Evolutionary conservation across 2,113 vertebrate genomes (phyloP).

Genomic region (Colaptes auratus): DNA sequence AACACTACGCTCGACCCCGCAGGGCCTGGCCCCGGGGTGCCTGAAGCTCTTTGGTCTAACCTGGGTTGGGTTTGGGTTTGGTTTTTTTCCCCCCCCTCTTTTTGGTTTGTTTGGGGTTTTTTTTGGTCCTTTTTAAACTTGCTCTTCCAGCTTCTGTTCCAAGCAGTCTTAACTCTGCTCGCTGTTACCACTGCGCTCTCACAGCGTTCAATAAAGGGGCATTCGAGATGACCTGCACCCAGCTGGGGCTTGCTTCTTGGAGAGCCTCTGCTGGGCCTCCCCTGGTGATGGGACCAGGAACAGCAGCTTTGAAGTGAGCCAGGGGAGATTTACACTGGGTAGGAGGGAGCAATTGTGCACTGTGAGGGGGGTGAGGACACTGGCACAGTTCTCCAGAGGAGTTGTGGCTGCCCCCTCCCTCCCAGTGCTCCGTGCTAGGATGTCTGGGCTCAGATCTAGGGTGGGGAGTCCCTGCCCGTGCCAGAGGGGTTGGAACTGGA

Average conservation of each 20-base stretch:
- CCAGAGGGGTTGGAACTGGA: too few species aligned
- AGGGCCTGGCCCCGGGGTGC: slow-evolving; percentile 4
- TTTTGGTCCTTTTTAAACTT: slow-evolving; percentile 3
- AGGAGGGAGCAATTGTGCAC: too few species aligned
- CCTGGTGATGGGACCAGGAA: too few species aligned
- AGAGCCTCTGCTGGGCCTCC: not conserved
- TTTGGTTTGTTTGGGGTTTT: not conserved
- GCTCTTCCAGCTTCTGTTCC: slow-evolving; percentile 71
- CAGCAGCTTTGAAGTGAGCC: too few species aligned
- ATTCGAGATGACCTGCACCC: slow-evolving; percentile 40
- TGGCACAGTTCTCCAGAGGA: too few species aligned
- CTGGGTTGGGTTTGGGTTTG: not conserved
- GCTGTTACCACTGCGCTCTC: slow-evolving; percentile 65
- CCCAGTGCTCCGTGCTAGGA: too few species aligned
- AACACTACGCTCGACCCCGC: slow-evolving; percentile 46
- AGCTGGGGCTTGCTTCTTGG: slow-evolving; percentile 51
- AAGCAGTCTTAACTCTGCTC: slow-evolving; percentile 68
- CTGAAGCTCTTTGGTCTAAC: slow-evolving; percentile 36
- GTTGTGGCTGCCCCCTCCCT: too few species aligned
- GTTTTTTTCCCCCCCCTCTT: too few species aligned
- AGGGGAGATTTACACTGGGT: too few species aligned
- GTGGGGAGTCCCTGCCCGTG: too few species aligned
- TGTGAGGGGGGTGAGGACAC: too few species aligned
- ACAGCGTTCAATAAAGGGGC: slow-evolving; percentile 70
- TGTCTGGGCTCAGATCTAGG: too few species aligned